Conservation (phyloP, 35 echinoderm and acorn worm genomes). For the Diadema setosum region DNA sequence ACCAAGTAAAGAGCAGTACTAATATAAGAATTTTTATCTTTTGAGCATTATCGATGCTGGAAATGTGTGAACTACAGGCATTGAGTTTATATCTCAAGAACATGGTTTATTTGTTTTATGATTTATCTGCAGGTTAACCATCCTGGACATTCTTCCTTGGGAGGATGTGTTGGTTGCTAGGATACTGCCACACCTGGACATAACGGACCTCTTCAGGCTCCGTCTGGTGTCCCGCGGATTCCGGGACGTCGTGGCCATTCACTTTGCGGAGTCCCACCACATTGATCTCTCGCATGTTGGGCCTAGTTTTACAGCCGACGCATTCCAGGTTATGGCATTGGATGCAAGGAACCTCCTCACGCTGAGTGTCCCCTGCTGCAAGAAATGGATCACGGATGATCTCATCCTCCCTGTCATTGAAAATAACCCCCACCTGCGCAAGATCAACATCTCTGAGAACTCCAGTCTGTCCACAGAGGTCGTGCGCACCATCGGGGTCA, state of each 20-base stretch:
- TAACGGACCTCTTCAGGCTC: slow-evolving; percentile 40
- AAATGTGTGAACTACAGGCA: too few species aligned
- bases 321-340: slow-evolving; percentile 2
- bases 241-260: slow-evolving; percentile 20
- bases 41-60: too few species aligned
- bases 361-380: slow-evolving; percentile 29
- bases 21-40: too few species aligned
- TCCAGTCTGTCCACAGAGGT: slow-evolving; percentile 22
- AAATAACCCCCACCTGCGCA: slow-evolving; percentile 8
- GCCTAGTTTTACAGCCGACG: background rate
- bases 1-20: too few species aligned
- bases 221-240: slow-evolving; percentile 38
- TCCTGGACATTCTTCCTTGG: slow-evolving; percentile 47
- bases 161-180: slow-evolving; percentile 44
- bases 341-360: background rate
- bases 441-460: slow-evolving; percentile 29
- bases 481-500: slow-evolving; percentile 8
- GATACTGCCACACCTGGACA: slow-evolving; percentile 29
- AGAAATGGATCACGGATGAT: slow-evolving; percentile 51
- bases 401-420: slow-evolving; percentile 25
- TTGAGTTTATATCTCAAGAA: too few species aligned
- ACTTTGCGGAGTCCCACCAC: background rate
- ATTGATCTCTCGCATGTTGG: slow-evolving; percentile 1
- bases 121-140: background rate
- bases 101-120: background rate